Evolutionary conservation across 2,888 invertebrate species (phyloP).

Genomic region (Ophion costatus): DNA sequence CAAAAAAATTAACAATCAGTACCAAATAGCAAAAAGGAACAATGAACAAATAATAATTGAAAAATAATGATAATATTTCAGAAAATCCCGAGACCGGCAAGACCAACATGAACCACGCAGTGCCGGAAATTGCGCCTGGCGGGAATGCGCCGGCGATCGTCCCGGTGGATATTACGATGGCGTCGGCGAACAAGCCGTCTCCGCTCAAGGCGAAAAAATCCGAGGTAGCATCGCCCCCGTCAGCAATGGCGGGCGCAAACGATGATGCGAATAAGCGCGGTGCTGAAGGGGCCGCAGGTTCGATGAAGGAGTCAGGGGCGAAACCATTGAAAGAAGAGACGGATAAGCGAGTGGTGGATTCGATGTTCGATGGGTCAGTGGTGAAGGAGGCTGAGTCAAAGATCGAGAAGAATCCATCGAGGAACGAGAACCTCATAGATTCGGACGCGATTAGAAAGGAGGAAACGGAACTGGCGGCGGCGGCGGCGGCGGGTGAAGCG

Average conservation of each 20-base stretch:
- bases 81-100: background rate
- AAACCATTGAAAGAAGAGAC: background rate
- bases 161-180: background rate
- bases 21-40: background rate
- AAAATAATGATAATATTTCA: background rate
- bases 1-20: too few relatives aligned
- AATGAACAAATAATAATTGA: background rate
- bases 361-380: background rate
- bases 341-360: background rate
- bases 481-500: constrained; percentile 78
- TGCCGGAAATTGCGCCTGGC: background rate
- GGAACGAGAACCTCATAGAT: constrained; percentile 78
- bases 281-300: background rate
- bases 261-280: background rate
- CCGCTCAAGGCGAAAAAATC: background rate
- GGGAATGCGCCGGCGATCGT: background rate
- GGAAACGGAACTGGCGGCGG: constrained; percentile 83
- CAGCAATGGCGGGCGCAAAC: background rate
- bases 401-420: background rate
- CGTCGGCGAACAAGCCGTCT: background rate
- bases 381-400: background rate
- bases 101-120: background rate
- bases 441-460: constrained; percentile 82
- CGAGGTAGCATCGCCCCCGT: background rate
- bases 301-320: background rate